Conservation (phyloP, 2,888 invertebrate species). For the Pristionchus mayeri region DNA sequence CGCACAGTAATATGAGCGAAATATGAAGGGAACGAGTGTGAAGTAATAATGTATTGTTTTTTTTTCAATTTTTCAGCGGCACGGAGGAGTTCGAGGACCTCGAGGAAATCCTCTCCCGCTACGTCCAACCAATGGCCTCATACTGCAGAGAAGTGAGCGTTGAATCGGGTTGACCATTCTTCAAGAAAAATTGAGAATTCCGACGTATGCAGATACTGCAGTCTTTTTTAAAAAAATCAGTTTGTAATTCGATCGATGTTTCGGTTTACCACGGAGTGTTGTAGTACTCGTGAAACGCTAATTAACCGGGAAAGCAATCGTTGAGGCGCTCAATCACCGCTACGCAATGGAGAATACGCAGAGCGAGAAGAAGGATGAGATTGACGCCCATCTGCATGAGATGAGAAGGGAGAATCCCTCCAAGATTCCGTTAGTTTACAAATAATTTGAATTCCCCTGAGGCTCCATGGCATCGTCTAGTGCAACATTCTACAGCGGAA, state of each 20-base stretch:
- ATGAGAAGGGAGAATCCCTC: constrained; percentile 85
- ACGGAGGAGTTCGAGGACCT: constrained; percentile 91
- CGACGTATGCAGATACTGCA: no score
- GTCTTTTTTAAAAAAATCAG: no score
- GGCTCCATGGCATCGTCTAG: not conserved
- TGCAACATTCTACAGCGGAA: no score
- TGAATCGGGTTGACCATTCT: not conserved
- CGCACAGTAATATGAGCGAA: no score
- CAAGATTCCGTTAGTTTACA: constrained; percentile 71
- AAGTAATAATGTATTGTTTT: no score
- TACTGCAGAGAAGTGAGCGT: constrained; percentile 89
- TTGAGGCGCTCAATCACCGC: constrained; percentile 5
- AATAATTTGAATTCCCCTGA: not conserved
- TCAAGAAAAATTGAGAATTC: no score
- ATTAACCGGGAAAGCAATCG: not conserved
- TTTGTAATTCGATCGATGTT: no score
- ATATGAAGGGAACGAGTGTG: no score
- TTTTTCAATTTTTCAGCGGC: constrained; percentile 78
- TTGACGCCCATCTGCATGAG: constrained; percentile 79
- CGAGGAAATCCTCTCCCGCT: constrained; percentile 97
- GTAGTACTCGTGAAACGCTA: not conserved
- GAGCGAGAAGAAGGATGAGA: constrained; percentile 90
- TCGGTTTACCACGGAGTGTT: no score
- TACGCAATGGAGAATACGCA: constrained; percentile 45
- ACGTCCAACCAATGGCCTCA: constrained; percentile 96